Evolutionary conservation across 2,888 invertebrate genomes (phyloP).

Genomic region (Mayetiola destructor): DNA sequence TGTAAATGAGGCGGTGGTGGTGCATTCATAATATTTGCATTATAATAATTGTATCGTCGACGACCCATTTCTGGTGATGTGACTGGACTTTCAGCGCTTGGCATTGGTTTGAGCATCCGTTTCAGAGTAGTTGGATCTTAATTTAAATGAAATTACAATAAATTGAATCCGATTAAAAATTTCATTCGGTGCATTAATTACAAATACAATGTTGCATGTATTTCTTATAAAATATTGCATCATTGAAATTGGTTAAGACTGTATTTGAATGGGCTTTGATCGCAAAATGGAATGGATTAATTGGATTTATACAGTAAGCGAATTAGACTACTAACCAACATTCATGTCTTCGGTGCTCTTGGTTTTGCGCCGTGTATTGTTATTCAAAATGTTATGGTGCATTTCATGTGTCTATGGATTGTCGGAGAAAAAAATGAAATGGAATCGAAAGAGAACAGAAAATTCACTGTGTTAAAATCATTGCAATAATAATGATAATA

Average conservation of each 20-base stretch:
- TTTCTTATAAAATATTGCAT: no score
- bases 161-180: constrained; percentile 23
- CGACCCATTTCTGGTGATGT: constrained; percentile 84
- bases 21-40: constrained; percentile 14
- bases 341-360: constrained; percentile 87
- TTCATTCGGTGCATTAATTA: constrained; percentile 19
- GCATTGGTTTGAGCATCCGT: constrained; percentile 88
- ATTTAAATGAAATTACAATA: constrained; percentile 38
- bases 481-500: not conserved
- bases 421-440: constrained; percentile 31
- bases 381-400: constrained; percentile 57
- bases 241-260: no score
- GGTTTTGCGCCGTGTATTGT: constrained; percentile 64
- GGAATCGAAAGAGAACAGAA: not conserved
- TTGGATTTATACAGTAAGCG: not conserved
- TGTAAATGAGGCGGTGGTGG: constrained; percentile 38
- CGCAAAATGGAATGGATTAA: not conserved
- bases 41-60: constrained; percentile 55
- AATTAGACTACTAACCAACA: constrained; percentile 34
- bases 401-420: constrained; percentile 56
- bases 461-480: not conserved
- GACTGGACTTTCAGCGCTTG: constrained; percentile 75
- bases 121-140: constrained; percentile 63
- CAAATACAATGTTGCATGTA: constrained; percentile 6
- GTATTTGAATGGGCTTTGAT: no score